Evolutionary conservation across 2,113 vertebrate genomes (phyloP).

Genomic region (Erythrocercus mccallii): DNA sequence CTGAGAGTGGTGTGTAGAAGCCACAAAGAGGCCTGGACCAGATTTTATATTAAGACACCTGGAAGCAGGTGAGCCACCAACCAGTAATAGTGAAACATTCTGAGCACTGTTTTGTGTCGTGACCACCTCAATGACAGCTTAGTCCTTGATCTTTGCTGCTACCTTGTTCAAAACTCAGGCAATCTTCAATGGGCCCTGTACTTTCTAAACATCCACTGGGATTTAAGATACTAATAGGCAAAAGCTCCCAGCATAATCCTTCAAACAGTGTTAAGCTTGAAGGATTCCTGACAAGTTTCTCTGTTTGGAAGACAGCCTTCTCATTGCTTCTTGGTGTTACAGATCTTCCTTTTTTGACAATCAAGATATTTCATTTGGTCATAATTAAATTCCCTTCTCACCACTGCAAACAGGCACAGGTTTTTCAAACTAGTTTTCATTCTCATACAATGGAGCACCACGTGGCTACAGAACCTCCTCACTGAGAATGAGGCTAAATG

Average conservation of each 20-base stretch:
- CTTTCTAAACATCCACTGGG: not conserved
- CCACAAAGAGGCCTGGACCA: too few species aligned
- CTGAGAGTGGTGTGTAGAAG: too few species aligned
- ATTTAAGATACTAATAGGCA: not conserved
- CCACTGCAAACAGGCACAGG: not conserved
- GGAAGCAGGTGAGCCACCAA: too few species aligned
- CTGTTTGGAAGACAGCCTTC: not conserved
- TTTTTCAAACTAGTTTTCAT: not conserved
- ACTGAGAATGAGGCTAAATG: not conserved
- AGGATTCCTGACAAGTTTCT: not conserved
- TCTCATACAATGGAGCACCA: not conserved
- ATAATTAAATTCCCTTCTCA: not conserved
- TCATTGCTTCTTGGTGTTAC: fast-evolving
- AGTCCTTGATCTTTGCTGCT: not conserved
- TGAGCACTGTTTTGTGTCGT: too few species aligned
- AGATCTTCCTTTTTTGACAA: not conserved
- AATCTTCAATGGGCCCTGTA: not conserved
- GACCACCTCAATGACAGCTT: too few species aligned
- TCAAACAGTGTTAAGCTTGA: not conserved
- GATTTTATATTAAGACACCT: too few species aligned
- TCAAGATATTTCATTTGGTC: not conserved
- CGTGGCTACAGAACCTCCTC: not conserved
- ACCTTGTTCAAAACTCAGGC: not conserved
- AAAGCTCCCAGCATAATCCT: not conserved
- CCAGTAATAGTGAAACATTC: too few species aligned